phyloP scores from a whole-genome alignment of 1,140 invertebrate species.

The Brachionus paranguensis region DNA sequence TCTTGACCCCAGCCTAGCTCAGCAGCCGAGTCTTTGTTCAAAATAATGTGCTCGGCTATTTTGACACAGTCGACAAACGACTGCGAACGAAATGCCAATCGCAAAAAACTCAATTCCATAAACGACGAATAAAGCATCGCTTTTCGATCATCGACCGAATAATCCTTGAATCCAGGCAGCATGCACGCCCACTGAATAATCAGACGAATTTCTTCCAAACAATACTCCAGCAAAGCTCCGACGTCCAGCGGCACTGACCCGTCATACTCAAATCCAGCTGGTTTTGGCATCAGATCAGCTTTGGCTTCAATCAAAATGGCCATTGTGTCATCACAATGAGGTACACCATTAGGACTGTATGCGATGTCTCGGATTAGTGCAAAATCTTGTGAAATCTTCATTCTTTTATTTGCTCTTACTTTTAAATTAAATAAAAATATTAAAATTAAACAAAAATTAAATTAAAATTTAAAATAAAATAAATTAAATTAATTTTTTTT shows the following conservation, averaged over 20 bases:
- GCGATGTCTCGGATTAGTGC: constrained; percentile 23
- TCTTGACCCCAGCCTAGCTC: constrained; percentile 38
- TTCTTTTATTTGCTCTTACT: constrained; percentile 12
- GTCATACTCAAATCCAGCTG: constrained; percentile 25
- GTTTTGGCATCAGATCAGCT: constrained; percentile 33
- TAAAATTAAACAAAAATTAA: not conserved
- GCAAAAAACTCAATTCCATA: constrained; percentile 29
- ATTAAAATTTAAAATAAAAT: no score
- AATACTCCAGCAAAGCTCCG: constrained; percentile 25
- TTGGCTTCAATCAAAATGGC: constrained; percentile 22
- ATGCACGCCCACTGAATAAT: constrained; percentile 26
- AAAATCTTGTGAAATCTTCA: constrained; percentile 35
- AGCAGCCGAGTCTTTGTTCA: constrained; percentile 30
- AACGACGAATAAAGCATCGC: constrained; percentile 36
- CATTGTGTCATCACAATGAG: constrained; percentile 40
- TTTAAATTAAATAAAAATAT: not conserved
- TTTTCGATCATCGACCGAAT: constrained; percentile 37
- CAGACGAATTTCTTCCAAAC: constrained; percentile 27
- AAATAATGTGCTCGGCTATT: constrained; percentile 35
- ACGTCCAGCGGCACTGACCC: constrained; percentile 24
- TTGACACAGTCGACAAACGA: constrained; percentile 38
- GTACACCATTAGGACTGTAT: constrained; percentile 31
- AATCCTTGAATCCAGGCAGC: constrained; percentile 19
- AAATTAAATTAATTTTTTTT: no score
- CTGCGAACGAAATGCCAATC: constrained; percentile 33